Base-by-base conservation (phyloP, 2,797 vertebrate species). In the Numenius phaeopus region DNA sequence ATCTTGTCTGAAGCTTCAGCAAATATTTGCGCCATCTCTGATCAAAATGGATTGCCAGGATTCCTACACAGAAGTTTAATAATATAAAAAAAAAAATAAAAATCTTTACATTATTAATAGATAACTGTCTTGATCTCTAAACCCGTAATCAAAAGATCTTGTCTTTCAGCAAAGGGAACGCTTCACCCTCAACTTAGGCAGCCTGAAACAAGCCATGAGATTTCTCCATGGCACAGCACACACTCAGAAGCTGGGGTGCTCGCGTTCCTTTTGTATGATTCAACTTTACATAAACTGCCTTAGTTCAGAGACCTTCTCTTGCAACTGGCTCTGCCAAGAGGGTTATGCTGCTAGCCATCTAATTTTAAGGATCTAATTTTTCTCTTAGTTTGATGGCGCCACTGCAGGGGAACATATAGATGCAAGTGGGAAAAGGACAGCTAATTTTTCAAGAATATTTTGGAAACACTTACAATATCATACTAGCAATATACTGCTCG, bases 161-260 rank as follows among this genome's bases (percentile, higher is more conserved):
- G 3, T 47, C 40, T 50, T 52, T 66, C 58, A 88, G 54, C 18
- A 70, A 57, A 89, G 14, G 37, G 19, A 29, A 20, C 18, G 8
- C 10, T 47, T 62, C 52, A 32, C 10, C 12, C 46, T 65, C 20
- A 44, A 14, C 3, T 50, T 46, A 7, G 37, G 57, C 40, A 78
- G 44, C 47, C 81, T 10, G 27, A 73, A 69, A 62, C 15, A 70
- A 78, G 11, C 26, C 27, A 10, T 5, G 7, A 8, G 46, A 37
- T 27, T 49, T 29, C 14, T 58, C 65, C 30, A 2, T 1, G 8
- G 37, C 26, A 34, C 30, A 77, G 15, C 29, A 32, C 0, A 0
- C 39, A 18, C 27, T 37, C 65, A 59, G n/a, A 59, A 75, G 13
- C 9, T 24, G 30, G 27, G n/a, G 37, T 54, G 23, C 11, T 65